phyloP scores from a whole-genome alignment of 2,797 vertebrate species.

The Girardinus metallicus region DNA sequence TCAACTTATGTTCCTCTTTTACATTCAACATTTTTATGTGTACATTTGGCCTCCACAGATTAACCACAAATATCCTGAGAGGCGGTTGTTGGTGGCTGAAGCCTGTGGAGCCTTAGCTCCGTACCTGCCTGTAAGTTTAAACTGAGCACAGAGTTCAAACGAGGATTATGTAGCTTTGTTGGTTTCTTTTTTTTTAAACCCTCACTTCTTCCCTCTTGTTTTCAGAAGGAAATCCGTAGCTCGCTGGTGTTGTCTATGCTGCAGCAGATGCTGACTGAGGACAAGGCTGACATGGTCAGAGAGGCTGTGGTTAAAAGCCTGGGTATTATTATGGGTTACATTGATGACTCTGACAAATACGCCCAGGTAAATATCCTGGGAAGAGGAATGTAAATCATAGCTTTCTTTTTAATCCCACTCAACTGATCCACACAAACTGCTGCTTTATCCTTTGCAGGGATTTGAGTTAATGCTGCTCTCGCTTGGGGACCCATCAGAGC shows the following conservation, averaged over 20 bases:
- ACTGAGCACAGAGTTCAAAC: not conserved
- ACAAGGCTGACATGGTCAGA: constrained; percentile 98
- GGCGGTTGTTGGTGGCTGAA: constrained; percentile 95
- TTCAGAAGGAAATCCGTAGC: constrained; percentile 97
- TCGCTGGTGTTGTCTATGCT: constrained; percentile 98
- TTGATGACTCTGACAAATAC: constrained; percentile 97
- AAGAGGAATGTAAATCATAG: not conserved
- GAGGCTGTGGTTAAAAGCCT: constrained; percentile 99
- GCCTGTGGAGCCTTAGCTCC: constrained; percentile 97
- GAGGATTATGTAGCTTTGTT: not conserved
- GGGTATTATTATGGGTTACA: constrained; percentile 97
- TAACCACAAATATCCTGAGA: constrained; percentile 99
- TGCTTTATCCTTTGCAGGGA: constrained; percentile 82
- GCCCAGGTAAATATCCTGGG: constrained; percentile 84
- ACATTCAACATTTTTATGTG: constrained; percentile 29
- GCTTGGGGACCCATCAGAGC: constrained; percentile 95
- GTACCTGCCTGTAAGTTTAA: constrained; percentile 93
- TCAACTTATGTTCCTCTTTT: constrained; percentile 42
- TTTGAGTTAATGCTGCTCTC: constrained; percentile 96
- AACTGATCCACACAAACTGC: not conserved
- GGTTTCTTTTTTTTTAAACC: not conserved
- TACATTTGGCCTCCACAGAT: constrained; percentile 81
- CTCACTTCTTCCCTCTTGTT: constrained; percentile 21
- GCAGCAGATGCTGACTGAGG: constrained; percentile 98
- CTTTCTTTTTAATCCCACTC: not conserved